Conservation (phyloP, 2,113 vertebrate species). For the Podarcis muralis region DNA sequence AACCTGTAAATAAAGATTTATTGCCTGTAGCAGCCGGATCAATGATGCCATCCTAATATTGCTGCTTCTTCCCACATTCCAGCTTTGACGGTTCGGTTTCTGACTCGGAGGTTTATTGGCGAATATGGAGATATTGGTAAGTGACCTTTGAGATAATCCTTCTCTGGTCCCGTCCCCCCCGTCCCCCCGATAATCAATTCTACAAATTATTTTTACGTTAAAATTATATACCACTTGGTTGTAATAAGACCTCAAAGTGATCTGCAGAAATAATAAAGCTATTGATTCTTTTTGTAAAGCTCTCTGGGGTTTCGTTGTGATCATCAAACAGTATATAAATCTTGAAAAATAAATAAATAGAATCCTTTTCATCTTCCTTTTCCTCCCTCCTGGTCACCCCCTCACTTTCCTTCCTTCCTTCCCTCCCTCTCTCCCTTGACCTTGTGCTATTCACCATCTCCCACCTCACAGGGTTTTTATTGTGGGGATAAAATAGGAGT, state of each 20-base stretch:
- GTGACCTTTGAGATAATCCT: not conserved
- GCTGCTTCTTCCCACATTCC: not conserved
- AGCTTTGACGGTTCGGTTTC: slow-evolving; percentile 81
- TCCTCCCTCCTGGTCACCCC: not conserved
- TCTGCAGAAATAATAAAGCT: not conserved
- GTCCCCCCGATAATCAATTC: too few species aligned
- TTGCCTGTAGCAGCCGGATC: not conserved
- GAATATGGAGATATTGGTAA: slow-evolving; percentile 84
- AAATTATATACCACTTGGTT: too few species aligned
- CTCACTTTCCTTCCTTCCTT: too few species aligned
- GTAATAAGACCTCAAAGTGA: too few species aligned
- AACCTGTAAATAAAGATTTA: too few species aligned
- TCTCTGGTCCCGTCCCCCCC: too few species aligned
- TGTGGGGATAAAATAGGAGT: not conserved
- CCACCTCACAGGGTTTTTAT: not conserved
- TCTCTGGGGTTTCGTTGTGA: too few species aligned
- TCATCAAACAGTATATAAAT: too few species aligned
- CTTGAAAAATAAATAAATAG: too few species aligned
- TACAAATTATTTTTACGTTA: too few species aligned
- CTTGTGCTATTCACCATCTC: not conserved
- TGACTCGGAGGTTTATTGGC: slow-evolving; percentile 82
- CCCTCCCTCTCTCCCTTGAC: not conserved
- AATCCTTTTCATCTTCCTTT: not conserved
- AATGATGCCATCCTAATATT: not conserved
- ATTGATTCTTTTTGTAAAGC: too few species aligned